phyloP scores from a whole-genome alignment of 1,140 invertebrate genomes.

The Arion vulgaris region DNA sequence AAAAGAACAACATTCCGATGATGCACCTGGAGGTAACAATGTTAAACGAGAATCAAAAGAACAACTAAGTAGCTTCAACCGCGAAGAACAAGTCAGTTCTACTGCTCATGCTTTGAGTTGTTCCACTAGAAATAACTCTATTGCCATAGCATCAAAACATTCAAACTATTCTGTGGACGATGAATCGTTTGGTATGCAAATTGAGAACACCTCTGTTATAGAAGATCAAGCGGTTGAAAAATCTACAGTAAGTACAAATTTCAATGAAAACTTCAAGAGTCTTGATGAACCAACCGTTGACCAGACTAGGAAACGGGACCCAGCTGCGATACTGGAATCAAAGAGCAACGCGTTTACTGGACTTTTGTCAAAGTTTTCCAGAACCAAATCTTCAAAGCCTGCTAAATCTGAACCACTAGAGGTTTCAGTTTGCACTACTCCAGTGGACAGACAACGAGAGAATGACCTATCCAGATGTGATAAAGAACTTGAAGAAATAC shows the following conservation, averaged over 20 bases:
- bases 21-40: neutral
- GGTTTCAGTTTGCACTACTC: neutral
- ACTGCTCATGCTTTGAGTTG: neutral
- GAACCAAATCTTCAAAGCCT: neutral
- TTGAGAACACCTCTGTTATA: neutral
- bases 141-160: neutral
- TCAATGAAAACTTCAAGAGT: neutral
- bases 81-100: neutral
- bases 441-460: neutral
- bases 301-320: neutral
- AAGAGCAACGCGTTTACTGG: constrained; percentile 17
- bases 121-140: neutral
- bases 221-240: neutral
- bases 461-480: neutral
- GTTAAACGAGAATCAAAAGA: neutral
- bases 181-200: neutral
- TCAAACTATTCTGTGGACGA: neutral
- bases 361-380: constrained; percentile 11
- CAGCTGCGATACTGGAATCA: neutral
- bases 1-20: neutral
- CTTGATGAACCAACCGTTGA: neutral
- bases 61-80: neutral
- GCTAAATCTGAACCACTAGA: neutral
- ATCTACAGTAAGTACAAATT: neutral
- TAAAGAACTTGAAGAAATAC: constrained; percentile 13